phyloP scores from a whole-genome alignment of 1,140 invertebrate genomes.

The Pseudomyrmex pallidus region DNA sequence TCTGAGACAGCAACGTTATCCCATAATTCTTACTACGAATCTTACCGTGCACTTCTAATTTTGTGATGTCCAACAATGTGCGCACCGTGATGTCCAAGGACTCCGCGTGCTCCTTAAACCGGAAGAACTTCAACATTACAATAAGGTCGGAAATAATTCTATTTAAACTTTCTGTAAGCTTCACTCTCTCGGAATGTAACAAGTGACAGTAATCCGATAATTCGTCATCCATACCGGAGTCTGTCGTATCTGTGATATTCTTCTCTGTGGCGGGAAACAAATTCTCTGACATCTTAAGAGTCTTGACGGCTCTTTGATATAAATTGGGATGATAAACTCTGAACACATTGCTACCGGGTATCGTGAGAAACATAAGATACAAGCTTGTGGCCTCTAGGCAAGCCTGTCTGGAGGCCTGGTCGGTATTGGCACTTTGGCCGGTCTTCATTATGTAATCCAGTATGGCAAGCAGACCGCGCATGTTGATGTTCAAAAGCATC shows the following conservation, averaged over 20 bases:
- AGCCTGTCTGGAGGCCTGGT: conserved; percentile 78
- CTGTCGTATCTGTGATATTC: conserved; percentile 67
- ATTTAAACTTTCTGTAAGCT: conserved; percentile 78
- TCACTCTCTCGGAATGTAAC: conserved; percentile 73
- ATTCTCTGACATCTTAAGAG: conserved; percentile 81
- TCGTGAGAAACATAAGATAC: conserved; percentile 84
- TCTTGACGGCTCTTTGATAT: conserved; percentile 85
- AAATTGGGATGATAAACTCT: conserved; percentile 87
- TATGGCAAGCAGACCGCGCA: conserved; percentile 84
- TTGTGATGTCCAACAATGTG: conserved; percentile 84
- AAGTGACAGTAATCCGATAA: conserved; percentile 20
- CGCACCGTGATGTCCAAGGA: conserved; percentile 85
- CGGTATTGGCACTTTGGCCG: conserved; percentile 81
- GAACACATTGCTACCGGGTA: conserved; percentile 87
- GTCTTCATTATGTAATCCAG: conserved; percentile 85
- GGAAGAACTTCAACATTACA: conserved; percentile 82
- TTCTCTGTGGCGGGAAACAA: conserved; percentile 71
- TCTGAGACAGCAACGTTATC: conserved; percentile 81
- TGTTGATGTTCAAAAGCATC: conserved; percentile 83
- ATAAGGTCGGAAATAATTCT: conserved; percentile 83
- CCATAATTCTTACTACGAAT: conserved; percentile 55
- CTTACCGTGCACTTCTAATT: conserved; percentile 81
- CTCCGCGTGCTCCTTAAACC: conserved; percentile 83
- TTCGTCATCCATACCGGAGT: conserved; percentile 74
- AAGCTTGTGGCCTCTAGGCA: conserved; percentile 83